Base-by-base conservation (phyloP, 2,888 invertebrate species). In the Cosmia pyralina region DNA sequence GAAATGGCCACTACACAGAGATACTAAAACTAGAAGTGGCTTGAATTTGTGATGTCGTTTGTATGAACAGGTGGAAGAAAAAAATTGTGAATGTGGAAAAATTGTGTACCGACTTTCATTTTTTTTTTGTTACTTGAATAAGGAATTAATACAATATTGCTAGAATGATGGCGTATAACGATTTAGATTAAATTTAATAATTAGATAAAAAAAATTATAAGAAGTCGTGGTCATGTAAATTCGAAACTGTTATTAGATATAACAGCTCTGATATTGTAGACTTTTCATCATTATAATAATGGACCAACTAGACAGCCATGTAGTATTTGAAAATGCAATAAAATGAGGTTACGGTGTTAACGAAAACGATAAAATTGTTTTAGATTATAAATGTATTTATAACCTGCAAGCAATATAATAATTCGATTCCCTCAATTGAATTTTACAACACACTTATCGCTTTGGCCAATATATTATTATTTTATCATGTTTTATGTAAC, bases 1-100 rank as follows among this genome's bases (percentile, higher is more conserved):
- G 84, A 93, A 94, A 94, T 93, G 92, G 92, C 92, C 92, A 91
- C 87, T 89, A 85, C 87, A 73, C 77, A 77, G 80, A 85, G 65
- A 72, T 85, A 86, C 62, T 52, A 50, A 13, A 41, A 63, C 84
- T 87, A 77, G 81, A 90, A 87, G 82, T 77, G 84, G 55, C 81
- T 58, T 68, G 13, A 58, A 66, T 58, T 83, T 44, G n/a, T 64
- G 15, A 69, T 7, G 48, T 46, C 19, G 0, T 62, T 78, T 58
- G 44, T 41, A 64, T 68, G 38, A 64, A 67, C 57, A 19, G 38
- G 38, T 15, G 17, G 13, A n/a, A 11, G 13, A 67, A 52, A 78
- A 28, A 17, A 2, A 38, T 19, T 8, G 3, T 53, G 22, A 11
- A 44, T 11, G 11, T 44, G 10, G 5, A n/a, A 19, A 50, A 48